Conservation (phyloP, 2,888 invertebrate species). For the Mimas tiliae region DNA sequence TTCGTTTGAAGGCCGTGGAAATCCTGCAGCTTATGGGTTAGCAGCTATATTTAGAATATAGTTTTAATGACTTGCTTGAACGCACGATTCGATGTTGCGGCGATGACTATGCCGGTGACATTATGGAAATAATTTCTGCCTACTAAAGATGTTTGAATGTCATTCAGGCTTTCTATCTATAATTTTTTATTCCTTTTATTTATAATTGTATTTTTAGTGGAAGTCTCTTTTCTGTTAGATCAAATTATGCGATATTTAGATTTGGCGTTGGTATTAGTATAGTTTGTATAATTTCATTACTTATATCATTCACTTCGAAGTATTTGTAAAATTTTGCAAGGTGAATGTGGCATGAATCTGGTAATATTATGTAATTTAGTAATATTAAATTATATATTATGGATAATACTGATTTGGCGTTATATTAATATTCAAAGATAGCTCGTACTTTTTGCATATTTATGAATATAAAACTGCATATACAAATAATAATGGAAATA, state of each 20-base stretch:
- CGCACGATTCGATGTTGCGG: neutral
- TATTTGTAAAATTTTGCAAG: too few species aligned
- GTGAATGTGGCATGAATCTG: too few species aligned
- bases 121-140: neutral
- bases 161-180: neutral
- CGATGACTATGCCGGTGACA: too few species aligned
- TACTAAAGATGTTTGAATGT: neutral
- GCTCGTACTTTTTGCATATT: neutral
- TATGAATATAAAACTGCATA: neutral
- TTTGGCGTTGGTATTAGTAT: too few species aligned
- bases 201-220: neutral
- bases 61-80: constrained; percentile 28
- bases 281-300: too few species aligned
- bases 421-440: neutral
- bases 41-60: constrained; percentile 45
- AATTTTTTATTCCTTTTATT: neutral
- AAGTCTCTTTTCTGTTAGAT: neutral
- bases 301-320: too few species aligned
- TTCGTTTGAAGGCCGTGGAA: constrained; percentile 59
- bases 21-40: constrained; percentile 64
- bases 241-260: neutral
- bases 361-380: too few species aligned
- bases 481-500: neutral
- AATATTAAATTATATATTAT: too few species aligned
- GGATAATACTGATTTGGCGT: neutral